Conservation (phyloP, 2,797 vertebrate genomes). For the Pachyuromys duprasi region DNA sequence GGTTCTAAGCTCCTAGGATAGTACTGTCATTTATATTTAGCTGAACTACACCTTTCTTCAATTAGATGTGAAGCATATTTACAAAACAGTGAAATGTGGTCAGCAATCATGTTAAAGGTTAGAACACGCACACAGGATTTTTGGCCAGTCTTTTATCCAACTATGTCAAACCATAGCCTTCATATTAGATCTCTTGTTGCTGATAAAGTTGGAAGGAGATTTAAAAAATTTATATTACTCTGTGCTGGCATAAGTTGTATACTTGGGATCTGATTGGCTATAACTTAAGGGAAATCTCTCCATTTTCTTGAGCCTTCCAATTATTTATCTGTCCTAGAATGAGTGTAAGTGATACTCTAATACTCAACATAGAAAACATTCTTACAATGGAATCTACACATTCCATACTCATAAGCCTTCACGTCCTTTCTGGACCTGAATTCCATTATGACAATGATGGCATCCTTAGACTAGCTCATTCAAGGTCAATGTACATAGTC, state of each 20-base stretch:
- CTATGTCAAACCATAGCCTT: not conserved
- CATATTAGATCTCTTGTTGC: not conserved
- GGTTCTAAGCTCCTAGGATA: not conserved
- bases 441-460: not conserved
- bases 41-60: not conserved
- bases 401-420: not conserved
- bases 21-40: slow-evolving; percentile 20
- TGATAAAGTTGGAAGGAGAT: not conserved
- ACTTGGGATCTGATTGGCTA: not conserved
- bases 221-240: not conserved
- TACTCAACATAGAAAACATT: not conserved
- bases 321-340: slow-evolving; percentile 12
- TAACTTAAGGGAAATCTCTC: not conserved
- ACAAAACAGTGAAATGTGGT: not conserved
- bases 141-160: not conserved
- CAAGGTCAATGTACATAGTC: not conserved
- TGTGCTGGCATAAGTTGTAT: not conserved
- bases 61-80: not conserved
- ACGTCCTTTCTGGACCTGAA: not conserved
- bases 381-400: not conserved
- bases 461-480: not conserved
- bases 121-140: not conserved
- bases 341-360: slow-evolving; percentile 19
- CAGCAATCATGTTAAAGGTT: slow-evolving; percentile 16
- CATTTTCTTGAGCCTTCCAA: not conserved